Evolutionary conservation across 1,140 invertebrate genomes (phyloP), one percentile per base, ranked within the genome.

Genomic region (Brachionus asplanchnoidis): DNA sequence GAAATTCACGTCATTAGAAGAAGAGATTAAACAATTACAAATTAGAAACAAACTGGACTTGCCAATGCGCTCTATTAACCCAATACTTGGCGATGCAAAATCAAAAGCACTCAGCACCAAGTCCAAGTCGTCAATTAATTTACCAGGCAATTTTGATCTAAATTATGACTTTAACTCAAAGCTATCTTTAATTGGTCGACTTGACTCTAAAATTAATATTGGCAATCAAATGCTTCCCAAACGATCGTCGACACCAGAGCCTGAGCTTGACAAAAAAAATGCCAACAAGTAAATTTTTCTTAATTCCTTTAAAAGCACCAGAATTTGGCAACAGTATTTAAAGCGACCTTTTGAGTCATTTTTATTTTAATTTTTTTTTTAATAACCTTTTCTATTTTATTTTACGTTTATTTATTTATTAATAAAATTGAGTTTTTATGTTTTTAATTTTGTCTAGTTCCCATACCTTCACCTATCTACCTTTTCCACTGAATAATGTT

Each of bases 11-110:
- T 12, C 17, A 26, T 23, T 77, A 12, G 73, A 77, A 50, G 42
- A 77, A 77, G 73, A 77, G 28, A 77, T 77, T 28, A 77, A 77
- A 50, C 73, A 77, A 28, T 50, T 77, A 23, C 73, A 77, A 77
- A 26, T 77, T 20, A 46, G 44, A 26, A 77, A 77, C 26, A 77
- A 77, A 53, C 12, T 77, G n/a, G 73, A 77, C 20, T 23, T 77
- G 20, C 73, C 73, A 50, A 28, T 77, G 12, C 17, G 32, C 12
- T 42, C 68, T 20, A 17, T 36, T 44, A 50, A 77, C 17, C 17
- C 36, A 46, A 42, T 23, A 6, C 23, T 50, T 46, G 14, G 42
- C 12, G 73, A 77, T 50, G 8, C 73, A 2, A 73, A 77, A 77
- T 26, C 73, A 50, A 77, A 77, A 50, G 5, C 12, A 5, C 20